These are phyloP conservation scores for Hippoglossus stenolepis DNA, from an alignment of 2,113 vertebrate species.

Conservation along the genomic window DNA sequence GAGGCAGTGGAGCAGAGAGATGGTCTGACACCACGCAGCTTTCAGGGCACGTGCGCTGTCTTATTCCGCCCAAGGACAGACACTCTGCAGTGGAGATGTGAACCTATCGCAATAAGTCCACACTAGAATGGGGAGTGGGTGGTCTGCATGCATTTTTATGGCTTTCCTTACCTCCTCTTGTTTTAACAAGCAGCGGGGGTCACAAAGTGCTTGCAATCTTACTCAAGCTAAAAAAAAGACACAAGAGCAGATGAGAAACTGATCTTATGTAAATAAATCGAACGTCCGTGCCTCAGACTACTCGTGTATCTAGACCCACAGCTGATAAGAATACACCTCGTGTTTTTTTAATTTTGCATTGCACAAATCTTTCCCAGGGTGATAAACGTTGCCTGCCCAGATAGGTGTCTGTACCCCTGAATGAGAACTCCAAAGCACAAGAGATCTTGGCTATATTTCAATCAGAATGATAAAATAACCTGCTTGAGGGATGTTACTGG, in stretches of 20 bases:
- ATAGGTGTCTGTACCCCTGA: neutral
- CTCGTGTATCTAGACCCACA: neutral
- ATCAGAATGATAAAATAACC: neutral
- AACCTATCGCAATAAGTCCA: slow-evolving; percentile 9
- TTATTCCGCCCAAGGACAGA: slow-evolving; percentile 30
- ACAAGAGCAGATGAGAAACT: neutral
- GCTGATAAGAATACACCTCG: slow-evolving; percentile 9
- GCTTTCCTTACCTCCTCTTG: neutral
- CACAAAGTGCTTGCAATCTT: neutral
- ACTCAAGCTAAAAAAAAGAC: slow-evolving; percentile 5
- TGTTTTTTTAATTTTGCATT: slow-evolving; percentile 4
- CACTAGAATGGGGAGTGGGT: neutral
- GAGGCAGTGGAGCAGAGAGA: slow-evolving; percentile 27
- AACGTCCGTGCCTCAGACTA: neutral
- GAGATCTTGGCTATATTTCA: neutral
- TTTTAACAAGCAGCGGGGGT: slow-evolving; percentile 2
- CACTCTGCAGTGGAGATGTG: slow-evolving; percentile 26
- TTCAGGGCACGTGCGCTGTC: slow-evolving; percentile 25
- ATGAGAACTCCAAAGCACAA: neutral
- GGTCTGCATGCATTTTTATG: neutral
- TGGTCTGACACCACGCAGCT: slow-evolving; percentile 31
- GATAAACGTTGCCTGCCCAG: neutral
- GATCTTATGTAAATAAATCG: neutral
- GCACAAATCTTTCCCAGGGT: slow-evolving; percentile 3
- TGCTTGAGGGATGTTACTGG: neutral